A percentile compares a stretch with the other conserved stretches of the same genome.
Conservation (phyloP, 2,113 vertebrate species). For the Corydoras maculifer region DNA sequence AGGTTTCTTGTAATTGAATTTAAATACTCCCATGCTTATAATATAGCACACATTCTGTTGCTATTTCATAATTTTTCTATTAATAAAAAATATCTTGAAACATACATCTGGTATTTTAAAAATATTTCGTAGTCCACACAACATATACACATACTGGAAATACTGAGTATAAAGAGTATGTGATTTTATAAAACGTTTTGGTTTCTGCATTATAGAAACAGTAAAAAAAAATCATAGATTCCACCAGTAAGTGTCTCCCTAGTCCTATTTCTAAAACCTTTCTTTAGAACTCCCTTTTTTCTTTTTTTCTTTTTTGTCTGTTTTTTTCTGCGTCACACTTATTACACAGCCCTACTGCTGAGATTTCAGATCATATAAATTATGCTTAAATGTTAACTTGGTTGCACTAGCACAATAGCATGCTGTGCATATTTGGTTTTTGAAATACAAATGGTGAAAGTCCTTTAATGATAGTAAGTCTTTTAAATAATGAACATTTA, state of each 20-base stretch:
- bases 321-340: not conserved
- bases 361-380: conserved; percentile 12
- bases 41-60: too few relatives aligned
- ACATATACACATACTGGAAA: too few relatives aligned
- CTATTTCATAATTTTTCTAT: too few relatives aligned
- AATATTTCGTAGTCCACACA: too few relatives aligned
- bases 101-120: too few relatives aligned
- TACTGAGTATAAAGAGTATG: not conserved
- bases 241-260: conserved; percentile 62
- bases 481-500: too few relatives aligned
- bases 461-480: not conserved
- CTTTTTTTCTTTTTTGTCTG: not conserved
- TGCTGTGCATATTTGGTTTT: not conserved
- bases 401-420: not conserved
- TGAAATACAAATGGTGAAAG: not conserved
- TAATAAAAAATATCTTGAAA: too few relatives aligned
- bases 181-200: not conserved
- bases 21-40: too few relatives aligned
- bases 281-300: not conserved
- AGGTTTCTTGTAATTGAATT: too few relatives aligned
- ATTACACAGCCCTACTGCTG: conserved; percentile 4
- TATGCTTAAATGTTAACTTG: not conserved
- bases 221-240: conserved; percentile 39
- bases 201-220: not conserved
- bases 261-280: conserved; percentile 32